Conservation (phyloP, 2,888 invertebrate genomes). For the Dorcus hopei region DNA sequence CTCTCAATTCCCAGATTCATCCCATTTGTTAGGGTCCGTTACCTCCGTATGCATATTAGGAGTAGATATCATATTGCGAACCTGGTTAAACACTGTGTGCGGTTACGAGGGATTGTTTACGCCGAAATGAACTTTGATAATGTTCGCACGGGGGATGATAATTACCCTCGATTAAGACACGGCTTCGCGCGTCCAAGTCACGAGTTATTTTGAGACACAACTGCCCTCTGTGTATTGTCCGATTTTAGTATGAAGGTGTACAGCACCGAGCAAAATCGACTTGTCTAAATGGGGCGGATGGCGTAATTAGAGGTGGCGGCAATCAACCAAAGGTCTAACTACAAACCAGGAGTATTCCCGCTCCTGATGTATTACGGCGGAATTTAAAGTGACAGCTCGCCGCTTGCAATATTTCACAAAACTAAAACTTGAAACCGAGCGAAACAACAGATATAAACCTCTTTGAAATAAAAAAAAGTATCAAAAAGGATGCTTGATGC, state of each 20-base stretch:
- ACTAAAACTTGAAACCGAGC: neutral
- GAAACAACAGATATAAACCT: no score
- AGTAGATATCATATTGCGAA: neutral
- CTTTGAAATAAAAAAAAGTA: no score
- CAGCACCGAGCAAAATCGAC: no score
- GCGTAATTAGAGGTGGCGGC: neutral
- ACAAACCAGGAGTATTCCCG: neutral
- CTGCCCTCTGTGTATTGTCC: no score
- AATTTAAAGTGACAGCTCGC: neutral
- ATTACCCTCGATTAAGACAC: neutral
- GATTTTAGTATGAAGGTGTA: no score
- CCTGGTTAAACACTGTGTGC: neutral
- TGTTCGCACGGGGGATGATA: neutral
- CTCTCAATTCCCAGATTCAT: no score
- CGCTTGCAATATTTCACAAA: neutral
- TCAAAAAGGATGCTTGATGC: no score
- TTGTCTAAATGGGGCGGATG: neutral
- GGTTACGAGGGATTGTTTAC: neutral
- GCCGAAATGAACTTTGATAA: neutral
- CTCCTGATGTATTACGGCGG: neutral
- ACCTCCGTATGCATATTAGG: neutral
- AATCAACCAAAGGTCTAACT: slow-evolving; percentile 2
- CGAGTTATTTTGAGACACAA: no score
- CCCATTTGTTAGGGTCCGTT: no score
- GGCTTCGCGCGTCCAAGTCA: no score